A percentile compares a stretch with the other conserved stretches of the same genome.
phyloP scores from a whole-genome alignment of 2,888 invertebrate genomes.

The Drosophila paranaensis region DNA sequence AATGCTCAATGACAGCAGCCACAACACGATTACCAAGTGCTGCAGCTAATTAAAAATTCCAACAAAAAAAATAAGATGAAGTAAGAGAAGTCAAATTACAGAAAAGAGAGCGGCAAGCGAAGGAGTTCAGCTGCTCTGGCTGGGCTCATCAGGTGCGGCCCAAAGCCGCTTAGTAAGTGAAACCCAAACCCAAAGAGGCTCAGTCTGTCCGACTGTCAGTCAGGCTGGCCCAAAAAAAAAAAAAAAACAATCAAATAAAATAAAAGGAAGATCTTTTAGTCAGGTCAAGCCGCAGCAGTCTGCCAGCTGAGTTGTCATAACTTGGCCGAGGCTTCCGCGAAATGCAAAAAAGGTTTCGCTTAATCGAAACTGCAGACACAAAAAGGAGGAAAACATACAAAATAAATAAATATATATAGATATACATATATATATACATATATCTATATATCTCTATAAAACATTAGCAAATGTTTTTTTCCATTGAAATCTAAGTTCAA shows the following conservation, averaged over 20 bases:
- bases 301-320: slow-evolving; percentile 64
- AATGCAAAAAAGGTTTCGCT: slow-evolving; percentile 63
- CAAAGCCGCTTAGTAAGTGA: slow-evolving; percentile 74
- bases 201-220: slow-evolving; percentile 26
- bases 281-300: slow-evolving; percentile 4
- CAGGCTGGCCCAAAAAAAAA: slow-evolving; percentile 25
- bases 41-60: slow-evolving; percentile 64
- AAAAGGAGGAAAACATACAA: slow-evolving; percentile 9
- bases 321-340: slow-evolving; percentile 63
- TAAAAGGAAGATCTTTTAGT: not conserved
- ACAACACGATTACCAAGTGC: slow-evolving; percentile 58
- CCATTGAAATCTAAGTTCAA: slow-evolving; percentile 71
- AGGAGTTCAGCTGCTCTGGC: not conserved
- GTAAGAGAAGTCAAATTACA: slow-evolving; percentile 1
- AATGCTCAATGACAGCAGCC: slow-evolving; percentile 38
- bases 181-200: slow-evolving; percentile 66
- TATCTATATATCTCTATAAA: not conserved
- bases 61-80: slow-evolving; percentile 13
- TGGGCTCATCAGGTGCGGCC: slow-evolving; percentile 68
- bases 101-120: slow-evolving; percentile 38
- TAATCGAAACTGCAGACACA: slow-evolving; percentile 74
- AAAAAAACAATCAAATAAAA: not conserved
- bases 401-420: not conserved
- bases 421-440: not conserved
- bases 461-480: slow-evolving; percentile 38